Conservation (phyloP, 2,888 invertebrate genomes). For the Sinodicranocentrus sp. region DNA sequence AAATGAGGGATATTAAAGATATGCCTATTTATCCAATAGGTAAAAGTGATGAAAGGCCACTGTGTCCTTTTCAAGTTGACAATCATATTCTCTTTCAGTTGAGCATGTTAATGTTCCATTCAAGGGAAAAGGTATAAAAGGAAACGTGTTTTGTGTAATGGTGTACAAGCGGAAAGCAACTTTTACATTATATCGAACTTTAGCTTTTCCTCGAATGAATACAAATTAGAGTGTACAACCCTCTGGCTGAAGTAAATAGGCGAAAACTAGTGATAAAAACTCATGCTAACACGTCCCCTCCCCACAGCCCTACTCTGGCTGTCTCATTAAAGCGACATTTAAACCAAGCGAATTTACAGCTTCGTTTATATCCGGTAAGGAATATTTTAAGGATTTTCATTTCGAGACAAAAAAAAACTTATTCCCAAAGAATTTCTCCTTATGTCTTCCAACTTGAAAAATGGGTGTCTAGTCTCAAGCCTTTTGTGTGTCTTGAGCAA, state of each 20-base stretch:
- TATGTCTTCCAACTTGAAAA: slow-evolving; percentile 5
- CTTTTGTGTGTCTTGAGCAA: background rate
- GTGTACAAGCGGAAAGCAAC: too few species aligned
- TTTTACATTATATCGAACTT: too few species aligned
- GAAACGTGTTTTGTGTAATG: too few species aligned
- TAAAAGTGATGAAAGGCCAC: too few species aligned
- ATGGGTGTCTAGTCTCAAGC: background rate
- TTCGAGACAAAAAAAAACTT: background rate
- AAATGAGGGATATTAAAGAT: background rate
- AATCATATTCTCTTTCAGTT: too few species aligned
- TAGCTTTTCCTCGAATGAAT: background rate
- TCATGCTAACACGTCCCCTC: slow-evolving; percentile 19
- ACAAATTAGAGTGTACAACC: background rate
- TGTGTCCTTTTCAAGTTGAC: too few species aligned
- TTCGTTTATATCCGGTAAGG: background rate
- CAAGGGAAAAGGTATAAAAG: too few species aligned
- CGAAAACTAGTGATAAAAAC: slow-evolving; percentile 13
- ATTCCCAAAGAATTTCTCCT: slow-evolving; percentile 4
- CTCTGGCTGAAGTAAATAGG: slow-evolving; percentile 1
- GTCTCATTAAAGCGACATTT: slow-evolving; percentile 48
- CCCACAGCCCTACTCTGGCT: background rate
- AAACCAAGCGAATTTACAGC: slow-evolving; percentile 39
- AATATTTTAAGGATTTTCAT: slow-evolving; percentile 15
- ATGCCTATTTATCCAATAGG: too few species aligned
- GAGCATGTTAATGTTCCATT: too few species aligned